Base-by-base conservation (phyloP, 2,797 vertebrate genomes). In the Onychomys torridus region DNA sequence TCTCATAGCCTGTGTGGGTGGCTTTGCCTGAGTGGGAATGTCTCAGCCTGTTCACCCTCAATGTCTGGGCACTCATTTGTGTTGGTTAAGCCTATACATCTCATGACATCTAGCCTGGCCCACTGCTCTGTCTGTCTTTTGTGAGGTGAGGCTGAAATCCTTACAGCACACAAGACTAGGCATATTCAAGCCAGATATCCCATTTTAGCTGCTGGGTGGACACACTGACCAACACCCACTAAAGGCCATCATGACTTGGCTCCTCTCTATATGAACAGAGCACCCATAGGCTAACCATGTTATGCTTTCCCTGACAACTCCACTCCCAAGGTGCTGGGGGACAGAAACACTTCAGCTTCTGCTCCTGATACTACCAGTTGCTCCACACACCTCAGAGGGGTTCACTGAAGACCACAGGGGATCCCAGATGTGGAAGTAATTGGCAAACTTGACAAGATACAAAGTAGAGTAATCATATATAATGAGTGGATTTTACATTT, bases 361-460 rank as follows among this genome's bases (percentile, higher is more conserved):
- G 17, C 21, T 29, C 37, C 46, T 52, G 32, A 52, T 46, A 82
- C 59, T 85, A 40, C 40, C 29, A 34, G 19, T 13, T 19, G 29
- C 29, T 67, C 57, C 46, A 17, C 3, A 6, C 63, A 89, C 25
- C 27, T 69, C 63, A 23, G 12, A 81, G 77, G 88, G 37, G n/a
- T 21, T 7, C 7, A 59, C 37, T 65, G n/a, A 87, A 6, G 49
- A 87, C 49, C n/a, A 0, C 1, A 0, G 57, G 57, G 65, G 40
- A 83, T 71, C 92, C 91, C 27, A 77, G 34, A 79, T 32, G 3
- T 7, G 13, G 55, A 81, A 84, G 19, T 2, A 55, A 40, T 13
- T 29, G 90, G 37, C 43, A 67, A 94, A 83, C 14, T 85, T 96
- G 34, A 86, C 52, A 82, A 84, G 27, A 52, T 81, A 40, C 61